Evolutionary conservation across 1,140 invertebrate species (phyloP).

Genomic region (Homarus americanus): DNA sequence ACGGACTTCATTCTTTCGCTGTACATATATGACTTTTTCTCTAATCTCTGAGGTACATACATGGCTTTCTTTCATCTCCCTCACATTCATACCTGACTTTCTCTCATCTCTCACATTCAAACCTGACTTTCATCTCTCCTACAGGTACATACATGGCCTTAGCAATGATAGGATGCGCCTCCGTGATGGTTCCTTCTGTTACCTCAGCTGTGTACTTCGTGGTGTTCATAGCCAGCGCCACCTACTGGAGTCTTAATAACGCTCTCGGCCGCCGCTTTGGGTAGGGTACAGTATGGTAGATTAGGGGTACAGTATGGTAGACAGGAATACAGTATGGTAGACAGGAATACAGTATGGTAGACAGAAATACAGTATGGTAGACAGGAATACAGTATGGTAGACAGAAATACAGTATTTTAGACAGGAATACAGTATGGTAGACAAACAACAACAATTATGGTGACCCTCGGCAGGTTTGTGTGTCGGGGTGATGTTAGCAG

Average conservation of each 20-base stretch:
- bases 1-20: too few species aligned
- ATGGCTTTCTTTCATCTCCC: neutral
- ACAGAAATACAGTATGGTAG: too few species aligned
- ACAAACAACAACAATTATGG: too few species aligned
- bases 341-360: too few species aligned
- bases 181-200: slow-evolving; percentile 87
- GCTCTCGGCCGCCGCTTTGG: slow-evolving; percentile 85
- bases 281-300: slow-evolving; percentile 19
- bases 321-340: too few species aligned
- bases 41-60: too few species aligned
- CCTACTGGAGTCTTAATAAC: slow-evolving; percentile 91
- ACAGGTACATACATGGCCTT: slow-evolving; percentile 78
- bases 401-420: too few species aligned
- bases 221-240: slow-evolving; percentile 89
- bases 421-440: too few species aligned
- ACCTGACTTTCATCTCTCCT: slow-evolving; percentile 23
- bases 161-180: slow-evolving; percentile 86
- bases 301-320: too few species aligned
- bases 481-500: slow-evolving; percentile 87
- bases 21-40: too few species aligned
- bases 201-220: slow-evolving; percentile 91
- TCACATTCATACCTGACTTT: neutral
- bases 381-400: too few species aligned
- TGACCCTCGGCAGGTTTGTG: slow-evolving; percentile 79
- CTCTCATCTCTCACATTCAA: neutral